These are phyloP conservation scores for Pangasius mekongensis DNA, from an alignment of 2,797 vertebrate genomes.

Conservation along the genomic window DNA sequence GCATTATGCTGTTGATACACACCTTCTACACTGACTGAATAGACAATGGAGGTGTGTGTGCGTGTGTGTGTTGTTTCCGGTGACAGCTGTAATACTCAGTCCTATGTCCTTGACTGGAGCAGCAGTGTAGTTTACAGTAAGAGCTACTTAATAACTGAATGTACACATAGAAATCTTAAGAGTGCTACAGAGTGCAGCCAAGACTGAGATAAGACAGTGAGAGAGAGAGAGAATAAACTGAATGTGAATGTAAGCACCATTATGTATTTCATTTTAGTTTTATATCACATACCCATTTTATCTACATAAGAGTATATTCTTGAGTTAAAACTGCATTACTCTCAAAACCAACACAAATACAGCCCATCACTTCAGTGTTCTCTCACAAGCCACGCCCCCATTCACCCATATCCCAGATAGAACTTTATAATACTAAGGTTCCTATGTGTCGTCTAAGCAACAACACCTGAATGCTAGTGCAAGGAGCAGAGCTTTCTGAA, in stretches of 20 bases:
- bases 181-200: background rate
- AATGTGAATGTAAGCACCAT: background rate
- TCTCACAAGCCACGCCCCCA: background rate
- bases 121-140: background rate
- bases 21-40: background rate
- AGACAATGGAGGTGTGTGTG: background rate
- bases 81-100: background rate
- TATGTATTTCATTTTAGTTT: background rate
- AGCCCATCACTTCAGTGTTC: background rate
- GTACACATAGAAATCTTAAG: background rate
- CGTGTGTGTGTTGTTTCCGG: background rate
- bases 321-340: background rate
- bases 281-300: background rate
- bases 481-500: background rate
- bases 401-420: background rate
- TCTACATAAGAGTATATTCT: background rate
- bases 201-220: background rate
- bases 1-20: background rate
- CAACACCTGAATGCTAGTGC: background rate
- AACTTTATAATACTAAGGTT: background rate
- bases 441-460: background rate
- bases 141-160: background rate
- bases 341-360: background rate
- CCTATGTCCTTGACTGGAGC: background rate
- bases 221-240: background rate